Evolutionary conservation across 2,113 vertebrate species (phyloP).

Genomic region (Gavia stellata): DNA sequence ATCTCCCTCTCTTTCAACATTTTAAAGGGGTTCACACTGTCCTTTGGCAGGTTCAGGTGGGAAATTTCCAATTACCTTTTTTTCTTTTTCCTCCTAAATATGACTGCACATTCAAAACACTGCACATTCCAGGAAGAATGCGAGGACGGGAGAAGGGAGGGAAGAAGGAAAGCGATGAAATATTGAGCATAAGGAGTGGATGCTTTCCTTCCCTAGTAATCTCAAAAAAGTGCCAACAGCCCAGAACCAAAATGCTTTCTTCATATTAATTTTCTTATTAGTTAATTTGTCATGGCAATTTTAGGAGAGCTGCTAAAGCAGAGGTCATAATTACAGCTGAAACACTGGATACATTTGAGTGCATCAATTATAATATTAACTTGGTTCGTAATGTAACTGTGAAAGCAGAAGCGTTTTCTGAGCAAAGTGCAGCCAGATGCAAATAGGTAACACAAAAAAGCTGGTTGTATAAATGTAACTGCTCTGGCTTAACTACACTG

Average conservation of each 20-base stretch:
- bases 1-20: not conserved
- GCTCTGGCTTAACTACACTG: not conserved
- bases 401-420: not conserved
- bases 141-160: not conserved
- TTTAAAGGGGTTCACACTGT: not conserved
- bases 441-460: not conserved
- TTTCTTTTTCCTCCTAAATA: not conserved
- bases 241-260: slow-evolving; percentile 40
- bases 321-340: slow-evolving; percentile 38
- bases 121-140: not conserved
- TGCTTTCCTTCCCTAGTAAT: not conserved
- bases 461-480: not conserved
- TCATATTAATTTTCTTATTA: slow-evolving; percentile 47
- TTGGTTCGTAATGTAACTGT: not conserved
- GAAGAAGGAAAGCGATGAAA: not conserved
- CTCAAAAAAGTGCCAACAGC: not conserved
- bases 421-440: not conserved
- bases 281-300: slow-evolving; percentile 51
- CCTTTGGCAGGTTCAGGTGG: not conserved
- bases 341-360: slow-evolving; percentile 4
- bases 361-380: slow-evolving; percentile 42
- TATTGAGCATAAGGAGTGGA: not conserved
- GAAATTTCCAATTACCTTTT: not conserved
- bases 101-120: not conserved
- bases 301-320: slow-evolving; percentile 23